These are phyloP conservation scores for Venustoraphidia nigricollis DNA, from an alignment of 2,888 invertebrate genomes.

Conservation along the genomic window DNA sequence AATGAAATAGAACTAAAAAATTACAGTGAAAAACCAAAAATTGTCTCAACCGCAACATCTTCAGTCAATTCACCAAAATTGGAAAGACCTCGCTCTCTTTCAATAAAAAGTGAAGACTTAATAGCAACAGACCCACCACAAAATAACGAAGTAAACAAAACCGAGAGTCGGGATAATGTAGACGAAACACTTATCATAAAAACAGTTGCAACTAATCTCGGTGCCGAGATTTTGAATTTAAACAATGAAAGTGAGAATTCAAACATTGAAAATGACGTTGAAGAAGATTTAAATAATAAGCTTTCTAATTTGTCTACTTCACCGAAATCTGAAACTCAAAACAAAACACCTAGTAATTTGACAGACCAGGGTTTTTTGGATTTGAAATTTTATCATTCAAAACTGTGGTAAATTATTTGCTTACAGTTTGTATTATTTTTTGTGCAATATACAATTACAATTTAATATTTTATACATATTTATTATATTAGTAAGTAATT, in stretches of 20 bases:
- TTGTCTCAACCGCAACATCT: not conserved
- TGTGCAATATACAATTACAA: too few relatives aligned
- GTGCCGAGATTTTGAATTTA: constrained; percentile 3
- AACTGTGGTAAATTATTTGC: constrained; percentile 44
- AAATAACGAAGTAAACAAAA: not conserved
- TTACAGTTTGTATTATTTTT: too few relatives aligned
- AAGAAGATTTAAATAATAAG: constrained; percentile 10
- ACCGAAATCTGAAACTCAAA: not conserved
- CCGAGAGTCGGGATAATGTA: not conserved
- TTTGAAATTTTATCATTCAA: constrained; percentile 63
- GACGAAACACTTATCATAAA: not conserved
- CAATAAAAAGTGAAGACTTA: constrained; percentile 21
- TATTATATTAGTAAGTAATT: too few relatives aligned
- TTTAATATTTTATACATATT: too few relatives aligned
- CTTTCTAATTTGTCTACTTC: not conserved
- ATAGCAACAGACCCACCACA: constrained; percentile 21
- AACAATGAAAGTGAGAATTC: constrained; percentile 8
- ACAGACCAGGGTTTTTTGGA: constrained; percentile 57
- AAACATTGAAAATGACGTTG: constrained; percentile 9
- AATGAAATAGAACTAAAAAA: constrained; percentile 6
- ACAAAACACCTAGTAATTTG: constrained; percentile 19
- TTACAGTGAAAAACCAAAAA: constrained; percentile 8
- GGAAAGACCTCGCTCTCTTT: constrained; percentile 33
- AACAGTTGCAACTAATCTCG: not conserved
- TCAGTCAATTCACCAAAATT: constrained; percentile 18